These are phyloP conservation scores for Lepus timidus DNA, from an alignment of 2,113 vertebrate species.

Conservation along the genomic window DNA sequence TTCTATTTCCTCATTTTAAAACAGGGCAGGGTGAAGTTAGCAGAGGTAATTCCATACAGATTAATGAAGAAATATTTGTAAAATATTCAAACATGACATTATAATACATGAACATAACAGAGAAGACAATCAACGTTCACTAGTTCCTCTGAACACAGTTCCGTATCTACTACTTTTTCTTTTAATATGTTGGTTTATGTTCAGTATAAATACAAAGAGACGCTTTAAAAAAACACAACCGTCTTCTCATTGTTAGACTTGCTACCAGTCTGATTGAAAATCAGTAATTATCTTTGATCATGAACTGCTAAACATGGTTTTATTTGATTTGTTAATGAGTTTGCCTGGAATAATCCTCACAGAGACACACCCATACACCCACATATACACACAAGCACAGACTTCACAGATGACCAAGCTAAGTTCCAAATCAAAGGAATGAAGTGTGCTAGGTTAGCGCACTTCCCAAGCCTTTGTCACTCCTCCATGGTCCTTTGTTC, in stretches of 20 bases:
- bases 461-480: background rate
- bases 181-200: background rate
- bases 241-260: background rate
- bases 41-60: background rate
- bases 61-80: slow-evolving; percentile 9
- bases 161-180: background rate
- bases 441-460: background rate
- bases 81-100: background rate
- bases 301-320: background rate
- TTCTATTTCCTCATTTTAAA: slow-evolving; percentile 32
- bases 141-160: background rate
- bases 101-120: background rate
- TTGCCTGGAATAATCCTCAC: background rate
- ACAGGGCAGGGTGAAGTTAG: background rate
- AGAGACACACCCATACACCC: background rate
- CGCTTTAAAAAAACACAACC: background rate
- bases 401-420: background rate
- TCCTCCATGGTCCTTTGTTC: background rate
- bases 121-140: background rate
- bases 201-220: too few relatives aligned
- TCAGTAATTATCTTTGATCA: background rate
- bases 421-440: background rate
- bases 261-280: background rate
- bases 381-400: background rate
- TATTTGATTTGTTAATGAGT: background rate